A percentile compares a stretch with the other conserved stretches of the same genome.
Evolutionary conservation across 1,140 invertebrate species (phyloP).

Genomic region (Drosophila burlai): DNA sequence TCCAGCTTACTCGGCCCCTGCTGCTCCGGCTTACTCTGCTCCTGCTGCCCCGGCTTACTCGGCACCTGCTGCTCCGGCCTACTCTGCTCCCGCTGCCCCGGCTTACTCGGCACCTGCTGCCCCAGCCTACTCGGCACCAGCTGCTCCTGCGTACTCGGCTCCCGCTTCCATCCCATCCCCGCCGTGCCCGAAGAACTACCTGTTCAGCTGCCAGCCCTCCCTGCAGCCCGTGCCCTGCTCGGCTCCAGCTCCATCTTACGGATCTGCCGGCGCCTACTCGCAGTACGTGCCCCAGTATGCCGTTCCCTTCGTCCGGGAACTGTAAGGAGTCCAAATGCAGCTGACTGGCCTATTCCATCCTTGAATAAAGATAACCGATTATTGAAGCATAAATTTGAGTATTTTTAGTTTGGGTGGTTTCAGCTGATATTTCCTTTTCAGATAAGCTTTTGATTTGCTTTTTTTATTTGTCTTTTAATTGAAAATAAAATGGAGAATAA

Average conservation of each 20-base stretch:
- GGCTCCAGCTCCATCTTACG: slow-evolving; percentile 59
- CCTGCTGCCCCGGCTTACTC: slow-evolving; percentile 43
- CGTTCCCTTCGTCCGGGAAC: slow-evolving; percentile 65
- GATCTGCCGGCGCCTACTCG: slow-evolving; percentile 67
- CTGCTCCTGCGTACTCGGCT: slow-evolving; percentile 58
- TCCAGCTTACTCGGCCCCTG: slow-evolving; percentile 24
- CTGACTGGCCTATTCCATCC: slow-evolving; percentile 1
- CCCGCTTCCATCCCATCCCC: slow-evolving; percentile 65
- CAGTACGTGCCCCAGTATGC: slow-evolving; percentile 73
- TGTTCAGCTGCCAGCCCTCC: slow-evolving; percentile 82
- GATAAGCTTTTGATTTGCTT: not conserved
- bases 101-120: slow-evolving; percentile 39
- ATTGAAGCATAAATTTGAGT: slow-evolving; percentile 1
- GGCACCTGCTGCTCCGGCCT: slow-evolving; percentile 26
- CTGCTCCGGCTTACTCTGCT: slow-evolving; percentile 31
- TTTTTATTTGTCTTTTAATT: not conserved
- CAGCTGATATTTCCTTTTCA: not conserved
- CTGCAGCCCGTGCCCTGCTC: slow-evolving; percentile 76
- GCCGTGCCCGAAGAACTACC: slow-evolving; percentile 79
- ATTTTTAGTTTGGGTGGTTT: not conserved
- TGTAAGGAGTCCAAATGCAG: slow-evolving; percentile 14
- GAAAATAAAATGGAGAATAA: not conserved
- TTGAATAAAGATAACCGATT: slow-evolving; percentile 55
- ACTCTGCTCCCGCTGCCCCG: slow-evolving; percentile 18
- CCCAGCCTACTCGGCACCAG: slow-evolving; percentile 53